Evolutionary conservation across 2,888 invertebrate species (phyloP).

Genomic region (Drosophila mayaguana): DNA sequence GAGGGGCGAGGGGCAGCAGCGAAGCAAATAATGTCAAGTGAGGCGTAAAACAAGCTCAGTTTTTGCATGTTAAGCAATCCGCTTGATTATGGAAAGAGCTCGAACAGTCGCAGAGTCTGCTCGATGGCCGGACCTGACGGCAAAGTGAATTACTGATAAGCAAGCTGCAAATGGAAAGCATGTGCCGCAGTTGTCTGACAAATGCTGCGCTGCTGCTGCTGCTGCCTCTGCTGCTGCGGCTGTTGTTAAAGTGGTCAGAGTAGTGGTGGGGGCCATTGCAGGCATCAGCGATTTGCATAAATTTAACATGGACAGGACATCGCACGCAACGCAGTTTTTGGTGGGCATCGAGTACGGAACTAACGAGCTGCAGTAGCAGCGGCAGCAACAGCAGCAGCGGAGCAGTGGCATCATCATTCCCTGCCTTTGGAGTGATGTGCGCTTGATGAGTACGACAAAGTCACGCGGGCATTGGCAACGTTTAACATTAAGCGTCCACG

Average conservation of each 20-base stretch:
- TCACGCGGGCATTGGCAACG: slow-evolving; percentile 68
- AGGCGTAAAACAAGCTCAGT: slow-evolving; percentile 54
- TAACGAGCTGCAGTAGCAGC: slow-evolving; percentile 68
- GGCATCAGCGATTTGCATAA: slow-evolving; percentile 75
- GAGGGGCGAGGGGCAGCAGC: not conserved
- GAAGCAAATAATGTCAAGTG: slow-evolving; percentile 55
- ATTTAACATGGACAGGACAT: slow-evolving; percentile 64
- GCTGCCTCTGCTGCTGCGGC: not conserved
- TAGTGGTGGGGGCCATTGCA: slow-evolving; percentile 12
- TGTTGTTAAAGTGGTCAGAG: slow-evolving; percentile 1
- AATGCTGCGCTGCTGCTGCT: slow-evolving; percentile 9
- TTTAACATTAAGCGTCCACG: slow-evolving; percentile 77
- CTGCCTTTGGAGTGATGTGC: slow-evolving; percentile 24
- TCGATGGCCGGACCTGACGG: slow-evolving; percentile 7
- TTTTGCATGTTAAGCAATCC: slow-evolving; percentile 39
- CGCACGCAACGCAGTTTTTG: slow-evolving; percentile 68
- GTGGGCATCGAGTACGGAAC: slow-evolving; percentile 17
- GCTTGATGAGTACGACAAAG: slow-evolving; percentile 66
- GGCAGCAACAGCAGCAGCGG: slow-evolving; percentile 53
- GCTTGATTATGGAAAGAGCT: slow-evolving; percentile 56
- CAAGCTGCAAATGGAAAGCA: slow-evolving; percentile 59
- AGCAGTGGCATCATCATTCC: slow-evolving; percentile 8
- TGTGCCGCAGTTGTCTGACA: slow-evolving; percentile 36
- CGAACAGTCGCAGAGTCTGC: slow-evolving; percentile 17
- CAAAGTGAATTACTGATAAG: slow-evolving; percentile 71